These are phyloP conservation scores for Semaprochilodus insignis DNA, from an alignment of 2,797 vertebrate species.

Conservation along the genomic window DNA sequence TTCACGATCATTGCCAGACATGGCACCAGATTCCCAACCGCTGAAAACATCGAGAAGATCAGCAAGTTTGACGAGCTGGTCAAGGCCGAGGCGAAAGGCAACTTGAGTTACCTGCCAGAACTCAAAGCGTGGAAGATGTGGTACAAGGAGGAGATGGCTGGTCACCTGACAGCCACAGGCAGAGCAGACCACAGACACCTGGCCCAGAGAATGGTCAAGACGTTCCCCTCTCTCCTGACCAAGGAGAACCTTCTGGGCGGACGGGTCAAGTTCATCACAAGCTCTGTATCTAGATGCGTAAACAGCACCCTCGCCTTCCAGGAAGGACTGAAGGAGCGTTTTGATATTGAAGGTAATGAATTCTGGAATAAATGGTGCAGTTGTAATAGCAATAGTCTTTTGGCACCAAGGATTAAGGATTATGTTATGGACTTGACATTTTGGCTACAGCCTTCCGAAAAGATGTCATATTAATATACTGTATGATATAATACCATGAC, in stretches of 20 bases:
- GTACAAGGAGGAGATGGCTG: slow-evolving; percentile 89
- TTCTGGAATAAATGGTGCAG: not conserved
- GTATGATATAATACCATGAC: too few species aligned
- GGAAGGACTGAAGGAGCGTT: slow-evolving; percentile 70
- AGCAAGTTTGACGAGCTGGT: slow-evolving; percentile 69
- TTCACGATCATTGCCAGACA: slow-evolving; percentile 85
- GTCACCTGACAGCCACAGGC: slow-evolving; percentile 85
- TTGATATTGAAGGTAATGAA: slow-evolving; percentile 69
- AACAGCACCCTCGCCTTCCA: slow-evolving; percentile 86
- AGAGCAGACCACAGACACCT: slow-evolving; percentile 80
- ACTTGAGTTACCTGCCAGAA: slow-evolving; percentile 66
- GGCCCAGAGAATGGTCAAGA: slow-evolving; percentile 80
- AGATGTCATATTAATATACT: too few species aligned
- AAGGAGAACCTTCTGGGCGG: slow-evolving; percentile 71
- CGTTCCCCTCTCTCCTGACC: slow-evolving; percentile 81
- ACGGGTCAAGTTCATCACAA: slow-evolving; percentile 79
- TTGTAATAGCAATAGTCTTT: too few species aligned
- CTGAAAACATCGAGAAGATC: slow-evolving; percentile 80
- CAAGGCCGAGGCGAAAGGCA: slow-evolving; percentile 27
- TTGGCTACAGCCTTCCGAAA: too few species aligned
- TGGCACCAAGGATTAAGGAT: not conserved
- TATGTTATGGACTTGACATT: too few species aligned
- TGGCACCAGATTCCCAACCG: slow-evolving; percentile 81
- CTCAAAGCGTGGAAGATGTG: slow-evolving; percentile 82
- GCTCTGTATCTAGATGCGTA: slow-evolving; percentile 89